These are phyloP conservation scores for Yponomeuta malinellus DNA, from an alignment of 2,888 invertebrate genomes.

Conservation along the genomic window DNA sequence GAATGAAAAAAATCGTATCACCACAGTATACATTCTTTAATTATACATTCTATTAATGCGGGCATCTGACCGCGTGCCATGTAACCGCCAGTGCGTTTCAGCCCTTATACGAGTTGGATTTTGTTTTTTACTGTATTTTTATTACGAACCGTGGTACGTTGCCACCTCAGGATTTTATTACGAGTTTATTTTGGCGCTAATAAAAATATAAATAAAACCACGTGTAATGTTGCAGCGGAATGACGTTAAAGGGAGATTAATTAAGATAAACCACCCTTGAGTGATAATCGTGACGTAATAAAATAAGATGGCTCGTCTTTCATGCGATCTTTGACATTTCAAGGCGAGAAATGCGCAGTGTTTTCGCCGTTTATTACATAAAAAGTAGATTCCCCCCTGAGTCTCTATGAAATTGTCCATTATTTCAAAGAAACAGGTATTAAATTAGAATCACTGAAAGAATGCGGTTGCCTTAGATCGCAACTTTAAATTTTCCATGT, in stretches of 20 bases:
- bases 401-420: too few species aligned
- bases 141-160: conserved; percentile 12
- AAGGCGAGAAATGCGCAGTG: neutral
- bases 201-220: conserved; percentile 8
- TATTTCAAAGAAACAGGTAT: too few species aligned
- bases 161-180: conserved; percentile 14
- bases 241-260: conserved; percentile 15
- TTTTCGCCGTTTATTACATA: conserved; percentile 11
- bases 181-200: conserved; percentile 8
- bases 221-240: neutral
- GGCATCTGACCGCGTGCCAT: too few species aligned
- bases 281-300: conserved; percentile 17
- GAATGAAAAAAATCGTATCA: too few species aligned
- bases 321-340: conserved; percentile 13
- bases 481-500: too few species aligned
- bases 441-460: too few species aligned
- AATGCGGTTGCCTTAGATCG: too few species aligned
- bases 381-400: too few species aligned
- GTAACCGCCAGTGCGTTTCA: too few species aligned
- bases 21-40: too few species aligned
- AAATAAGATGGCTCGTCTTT: neutral
- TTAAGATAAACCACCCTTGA: conserved; percentile 19
- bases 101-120: too few species aligned
- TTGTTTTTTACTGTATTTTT: conserved; percentile 11
- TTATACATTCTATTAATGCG: too few species aligned